A percentile compares a stretch with the other conserved stretches of the same genome.
These are phyloP conservation scores for Chondrosia reniformis DNA, from an alignment of 37 sponge, comb jelly and placozoan species.

Conservation along the genomic window DNA sequence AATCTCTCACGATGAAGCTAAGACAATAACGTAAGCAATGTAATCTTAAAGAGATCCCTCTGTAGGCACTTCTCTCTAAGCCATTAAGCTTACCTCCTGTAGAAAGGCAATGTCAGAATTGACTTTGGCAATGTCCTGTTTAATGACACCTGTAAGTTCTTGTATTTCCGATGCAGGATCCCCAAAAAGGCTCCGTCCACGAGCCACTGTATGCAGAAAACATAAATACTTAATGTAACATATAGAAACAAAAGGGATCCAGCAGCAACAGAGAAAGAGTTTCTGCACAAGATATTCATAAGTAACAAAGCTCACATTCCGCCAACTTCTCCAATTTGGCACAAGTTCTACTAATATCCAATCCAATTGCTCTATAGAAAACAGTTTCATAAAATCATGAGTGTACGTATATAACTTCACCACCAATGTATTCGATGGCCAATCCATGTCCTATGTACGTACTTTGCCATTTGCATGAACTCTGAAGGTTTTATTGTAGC, in stretches of 20 bases:
- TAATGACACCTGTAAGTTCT: constrained; percentile 90
- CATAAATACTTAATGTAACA: background rate
- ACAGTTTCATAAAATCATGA: background rate
- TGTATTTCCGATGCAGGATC: constrained; percentile 91
- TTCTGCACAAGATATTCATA: background rate
- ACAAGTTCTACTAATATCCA: constrained; percentile 84
- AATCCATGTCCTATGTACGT: constrained; percentile 2
- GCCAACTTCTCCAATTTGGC: constrained; percentile 94
- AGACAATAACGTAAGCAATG: no score
- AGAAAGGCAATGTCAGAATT: constrained; percentile 78
- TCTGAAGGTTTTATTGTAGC: constrained; percentile 36
- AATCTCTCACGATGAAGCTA: no score
- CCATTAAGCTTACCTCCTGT: constrained; percentile 50
- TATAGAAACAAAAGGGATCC: background rate
- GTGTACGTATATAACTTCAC: background rate
- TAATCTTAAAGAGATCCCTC: no score
- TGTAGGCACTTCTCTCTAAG: constrained; percentile 11
- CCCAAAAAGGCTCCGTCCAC: constrained; percentile 79
- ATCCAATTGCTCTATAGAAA: constrained; percentile 66
- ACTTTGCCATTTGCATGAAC: constrained; percentile 58
- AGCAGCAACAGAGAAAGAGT: background rate
- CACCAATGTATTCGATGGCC: background rate
- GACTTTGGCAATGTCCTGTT: constrained; percentile 75
- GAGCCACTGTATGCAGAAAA: constrained; percentile 53
- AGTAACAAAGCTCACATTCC: constrained; percentile 47